Percentiles rank a stretch among this genome's conserved stretches.
Evolutionary conservation across 2,797 vertebrate genomes (phyloP).

Genomic region (Parotocinclus haroldoi): DNA sequence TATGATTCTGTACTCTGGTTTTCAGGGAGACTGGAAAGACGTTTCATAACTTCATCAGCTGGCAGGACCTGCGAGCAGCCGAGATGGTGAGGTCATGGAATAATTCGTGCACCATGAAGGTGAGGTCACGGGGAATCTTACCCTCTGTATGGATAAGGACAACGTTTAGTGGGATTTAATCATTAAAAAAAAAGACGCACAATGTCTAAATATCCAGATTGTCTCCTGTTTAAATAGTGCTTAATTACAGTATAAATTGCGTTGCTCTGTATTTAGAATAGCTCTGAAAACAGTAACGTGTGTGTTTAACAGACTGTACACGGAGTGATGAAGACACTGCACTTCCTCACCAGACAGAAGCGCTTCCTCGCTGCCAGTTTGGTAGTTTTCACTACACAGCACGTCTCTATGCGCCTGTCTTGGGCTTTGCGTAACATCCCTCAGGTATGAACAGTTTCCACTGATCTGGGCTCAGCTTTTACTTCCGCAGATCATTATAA

Average conservation of each 20-base stretch:
- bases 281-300: no score
- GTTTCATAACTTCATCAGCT: conserved; percentile 97
- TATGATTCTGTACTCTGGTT: neutral
- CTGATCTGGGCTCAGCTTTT: no score
- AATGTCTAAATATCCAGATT: no score
- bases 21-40: conserved; percentile 84
- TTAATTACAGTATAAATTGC: no score
- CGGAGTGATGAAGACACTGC: conserved; percentile 72
- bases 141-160: neutral
- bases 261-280: no score
- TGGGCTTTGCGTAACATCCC: conserved; percentile 83
- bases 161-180: no score
- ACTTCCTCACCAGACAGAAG: conserved; percentile 83
- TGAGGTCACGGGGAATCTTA: conserved; percentile 53
- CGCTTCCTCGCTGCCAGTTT: conserved; percentile 76
- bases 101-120: conserved; percentile 82
- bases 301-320: conserved; percentile 69
- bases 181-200: no score
- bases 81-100: conserved; percentile 91
- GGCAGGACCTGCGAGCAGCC: conserved; percentile 87
- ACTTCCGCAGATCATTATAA: no score
- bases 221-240: no score
- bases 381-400: conserved; percentile 85
- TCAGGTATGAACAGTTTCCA: conserved; percentile 69
- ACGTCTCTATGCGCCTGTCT: conserved; percentile 80